Base-by-base conservation (phyloP, 2,888 invertebrate genomes). In the Odontothrips loti region DNA sequence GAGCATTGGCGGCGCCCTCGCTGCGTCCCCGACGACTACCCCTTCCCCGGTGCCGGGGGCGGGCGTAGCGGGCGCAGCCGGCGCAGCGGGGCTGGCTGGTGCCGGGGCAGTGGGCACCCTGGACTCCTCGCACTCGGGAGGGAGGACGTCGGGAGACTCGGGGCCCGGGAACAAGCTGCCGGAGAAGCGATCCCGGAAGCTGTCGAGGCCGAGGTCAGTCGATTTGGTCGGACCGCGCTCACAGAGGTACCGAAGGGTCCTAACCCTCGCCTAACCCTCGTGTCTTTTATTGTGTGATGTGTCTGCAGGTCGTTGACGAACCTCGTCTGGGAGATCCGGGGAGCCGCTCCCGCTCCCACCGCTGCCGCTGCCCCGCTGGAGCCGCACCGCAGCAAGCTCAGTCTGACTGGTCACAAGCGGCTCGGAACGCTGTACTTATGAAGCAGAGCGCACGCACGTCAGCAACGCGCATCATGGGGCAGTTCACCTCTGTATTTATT, bases 71-170 rank as follows among this genome's bases (percentile, higher is more conserved):
- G 84, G 80, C 23, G 68, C 68, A 79, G 79, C 68, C 79, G 84
- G 80, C 23, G 68, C 68, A 79, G 79, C 68, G 80, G 84, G 80
- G 82, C 84, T 23, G 23, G 12, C 51, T 20, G 68, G 68, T 12
- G 68, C 68, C 88, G 90, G 88, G 87, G 88, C 94, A 86, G 95
- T 95, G 0, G 95, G 95, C 0, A 96, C 96, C n/a, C 89, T 96
- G 83, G 95, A 96, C 86, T 96, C 96, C 63, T 95, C 95, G 86
- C 94, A 95, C 88, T 95, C 95, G 47, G 96, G 95, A 58, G 95
- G 95, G 0, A 90, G 95, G 81, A 95, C 94, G 9, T 95, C 95
- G 17, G 95, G 95, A 2, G 96, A 95, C 87, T 95, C 95, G 8
- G 92, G 91, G 0, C 91, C 92, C 79, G 92, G 92, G 1, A 92